Base-by-base conservation (phyloP, 2,888 invertebrate species). In the Drosophila aldrichi region DNA sequence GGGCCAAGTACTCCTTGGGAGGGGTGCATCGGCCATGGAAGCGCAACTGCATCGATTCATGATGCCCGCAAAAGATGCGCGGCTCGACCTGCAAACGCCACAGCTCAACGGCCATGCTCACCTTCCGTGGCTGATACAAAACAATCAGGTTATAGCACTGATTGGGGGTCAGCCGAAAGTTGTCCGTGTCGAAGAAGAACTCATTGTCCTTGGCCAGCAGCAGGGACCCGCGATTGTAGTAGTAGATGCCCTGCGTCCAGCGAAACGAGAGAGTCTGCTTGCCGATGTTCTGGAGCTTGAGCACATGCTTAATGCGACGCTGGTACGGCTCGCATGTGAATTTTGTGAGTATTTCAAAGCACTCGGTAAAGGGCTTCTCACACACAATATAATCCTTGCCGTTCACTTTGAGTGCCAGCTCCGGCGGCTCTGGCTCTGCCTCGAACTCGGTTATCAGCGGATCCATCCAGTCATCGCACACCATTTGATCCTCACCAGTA, bases 61-160 rank as follows among this genome's bases (percentile, higher is more conserved):
- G 40, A 38, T 71, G 75, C 6, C 74, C 72, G 43, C 82, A 82
- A 44, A 91, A 91, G 9, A 90, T 77, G 2, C 70, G 70, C 0
- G 92, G 91, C n/a, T 89, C 81, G 4, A 84, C 79, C 16, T 79
- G 78, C 16, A 91, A 67, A 7, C 78, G 54, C 91, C 92, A 91
- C 40, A 88, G 79, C 25, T 82, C 83, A 52, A 84, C 81, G 5
- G 80, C 58, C 41, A 85, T 63, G 16, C 64, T 36, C 1, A 91
- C 92, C 32, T 77, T 85, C 2, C 90, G 84, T 0, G 91, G 92
- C 57, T 91, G 91, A 60, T 79, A 91, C 56, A 83, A 52, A 0
- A 92, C 90, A 12, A 60, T 49, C 7, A 92, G 25, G 6, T 79
- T 75, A 0, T 73, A 73, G 18, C 22, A 29, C 34, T 91, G 80